Percentiles rank a stretch among this genome's conserved stretches.
Evolutionary conservation across 2,888 invertebrate genomes (phyloP).

Genomic region (Troides helena): DNA sequence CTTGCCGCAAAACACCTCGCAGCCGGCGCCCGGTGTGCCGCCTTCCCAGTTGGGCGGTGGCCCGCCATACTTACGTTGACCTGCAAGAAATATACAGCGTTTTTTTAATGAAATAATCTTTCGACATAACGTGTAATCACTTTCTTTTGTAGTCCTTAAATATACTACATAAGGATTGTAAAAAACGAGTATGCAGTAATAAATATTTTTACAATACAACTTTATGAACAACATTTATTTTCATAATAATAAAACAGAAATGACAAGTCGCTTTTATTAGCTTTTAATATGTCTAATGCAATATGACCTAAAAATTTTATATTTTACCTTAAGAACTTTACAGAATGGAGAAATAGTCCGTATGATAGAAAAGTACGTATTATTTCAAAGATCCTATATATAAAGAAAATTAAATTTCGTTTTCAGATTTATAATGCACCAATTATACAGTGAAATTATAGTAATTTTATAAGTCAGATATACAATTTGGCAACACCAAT

Average conservation of each 20-base stretch:
- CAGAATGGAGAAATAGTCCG: no score
- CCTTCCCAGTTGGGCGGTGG: slow-evolving; percentile 99
- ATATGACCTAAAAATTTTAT: no score
- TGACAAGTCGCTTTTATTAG: no score
- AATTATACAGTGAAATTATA: slow-evolving; percentile 54
- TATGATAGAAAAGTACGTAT: neutral
- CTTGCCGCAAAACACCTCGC: slow-evolving; percentile 99
- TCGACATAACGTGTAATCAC: no score
- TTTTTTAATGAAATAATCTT: neutral
- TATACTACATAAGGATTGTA: no score
- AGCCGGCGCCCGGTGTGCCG: slow-evolving; percentile 94
- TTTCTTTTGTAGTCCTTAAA: no score
- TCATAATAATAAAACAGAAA: no score
- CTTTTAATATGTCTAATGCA: no score
- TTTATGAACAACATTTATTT: no score
- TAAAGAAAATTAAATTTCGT: slow-evolving; percentile 29
- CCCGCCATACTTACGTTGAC: slow-evolving; percentile 99
- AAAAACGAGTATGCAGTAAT: no score
- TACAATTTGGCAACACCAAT: slow-evolving; percentile 74
- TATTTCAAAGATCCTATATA: neutral
- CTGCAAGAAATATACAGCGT: slow-evolving; percentile 43
- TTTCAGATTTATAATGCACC: slow-evolving; percentile 67
- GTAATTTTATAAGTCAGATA: slow-evolving; percentile 48
- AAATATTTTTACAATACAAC: no score
- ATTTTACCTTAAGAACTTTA: no score